Evolutionary conservation across 2,888 invertebrate genomes (phyloP).

Genomic region (Iselma pallidipennis): DNA sequence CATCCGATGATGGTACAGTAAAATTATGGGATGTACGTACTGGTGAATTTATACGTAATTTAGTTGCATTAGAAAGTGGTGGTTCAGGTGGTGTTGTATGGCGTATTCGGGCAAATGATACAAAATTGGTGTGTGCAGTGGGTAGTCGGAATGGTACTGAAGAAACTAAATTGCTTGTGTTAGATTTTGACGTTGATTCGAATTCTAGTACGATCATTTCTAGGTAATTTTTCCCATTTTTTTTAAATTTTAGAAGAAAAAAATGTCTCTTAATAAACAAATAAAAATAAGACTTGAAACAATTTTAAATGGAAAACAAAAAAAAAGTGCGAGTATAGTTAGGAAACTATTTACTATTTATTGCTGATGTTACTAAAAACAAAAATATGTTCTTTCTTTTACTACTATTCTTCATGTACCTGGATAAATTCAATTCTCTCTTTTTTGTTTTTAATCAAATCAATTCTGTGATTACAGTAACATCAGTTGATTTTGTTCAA

Average conservation of each 20-base stretch:
- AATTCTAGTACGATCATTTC: slow-evolving; percentile 21
- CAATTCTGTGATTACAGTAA: background rate
- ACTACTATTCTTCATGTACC: background rate
- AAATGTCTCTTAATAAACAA: background rate
- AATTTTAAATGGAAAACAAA: slow-evolving; percentile 27
- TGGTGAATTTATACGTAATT: slow-evolving; percentile 94
- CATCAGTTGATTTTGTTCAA: background rate
- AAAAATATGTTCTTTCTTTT: background rate
- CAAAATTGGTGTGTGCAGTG: slow-evolving; percentile 97
- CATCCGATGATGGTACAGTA: slow-evolving; percentile 98
- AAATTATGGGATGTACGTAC: slow-evolving; percentile 98
- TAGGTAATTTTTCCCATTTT: slow-evolving; percentile 30
- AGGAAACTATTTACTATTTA: background rate
- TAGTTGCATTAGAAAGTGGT: slow-evolving; percentile 91
- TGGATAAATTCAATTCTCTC: background rate
- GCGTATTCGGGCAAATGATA: slow-evolving; percentile 94
- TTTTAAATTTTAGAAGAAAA: background rate
- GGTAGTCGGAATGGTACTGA: slow-evolving; percentile 99
- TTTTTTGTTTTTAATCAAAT: background rate
- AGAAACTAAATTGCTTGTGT: slow-evolving; percentile 95
- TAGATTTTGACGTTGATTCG: slow-evolving; percentile 92
- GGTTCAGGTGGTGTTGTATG: slow-evolving; percentile 99
- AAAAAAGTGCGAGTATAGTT: slow-evolving; percentile 25
- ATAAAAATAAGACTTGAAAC: slow-evolving; percentile 34
- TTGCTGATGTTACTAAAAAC: background rate